Evolutionary conservation across 1,140 invertebrate genomes (phyloP).

Genomic region (Cyrtorhinus lividipennis): DNA sequence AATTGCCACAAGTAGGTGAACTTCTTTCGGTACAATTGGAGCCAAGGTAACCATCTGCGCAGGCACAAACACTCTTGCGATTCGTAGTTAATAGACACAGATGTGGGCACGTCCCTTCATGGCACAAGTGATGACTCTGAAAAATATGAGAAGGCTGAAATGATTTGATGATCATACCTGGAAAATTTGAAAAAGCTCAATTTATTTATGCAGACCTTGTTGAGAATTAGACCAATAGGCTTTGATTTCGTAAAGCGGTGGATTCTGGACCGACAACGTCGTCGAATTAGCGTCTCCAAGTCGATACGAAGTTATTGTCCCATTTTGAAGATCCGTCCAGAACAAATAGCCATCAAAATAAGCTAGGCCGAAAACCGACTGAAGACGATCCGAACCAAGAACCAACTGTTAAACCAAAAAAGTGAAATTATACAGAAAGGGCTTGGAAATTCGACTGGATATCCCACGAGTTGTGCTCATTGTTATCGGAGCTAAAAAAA

Average conservation of each 20-base stretch:
- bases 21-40: neutral
- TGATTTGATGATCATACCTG: neutral
- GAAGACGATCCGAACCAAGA: conserved; percentile 39
- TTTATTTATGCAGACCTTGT: conserved; percentile 28
- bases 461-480: no score
- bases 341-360: conserved; percentile 32
- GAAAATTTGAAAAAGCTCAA: neutral
- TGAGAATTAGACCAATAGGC: conserved; percentile 39
- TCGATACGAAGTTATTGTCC: conserved; percentile 37
- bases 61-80: conserved; percentile 35
- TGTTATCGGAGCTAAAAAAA: no score
- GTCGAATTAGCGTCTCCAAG: conserved; percentile 30
- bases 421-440: no score
- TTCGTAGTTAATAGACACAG: conserved; percentile 39
- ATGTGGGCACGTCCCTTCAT: conserved; percentile 4
- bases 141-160: neutral
- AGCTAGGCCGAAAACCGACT: conserved; percentile 33
- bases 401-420: no score
- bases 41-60: conserved; percentile 33
- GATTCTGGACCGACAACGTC: conserved; percentile 35
- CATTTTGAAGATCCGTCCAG: conserved; percentile 44
- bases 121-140: neutral
- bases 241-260: conserved; percentile 45
- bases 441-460: no score
- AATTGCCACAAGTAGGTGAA: neutral